Evolutionary conservation across 2,888 invertebrate species (phyloP), one percentile per base, ranked within the genome.

Genomic region (Lasius fuliginosus): DNA sequence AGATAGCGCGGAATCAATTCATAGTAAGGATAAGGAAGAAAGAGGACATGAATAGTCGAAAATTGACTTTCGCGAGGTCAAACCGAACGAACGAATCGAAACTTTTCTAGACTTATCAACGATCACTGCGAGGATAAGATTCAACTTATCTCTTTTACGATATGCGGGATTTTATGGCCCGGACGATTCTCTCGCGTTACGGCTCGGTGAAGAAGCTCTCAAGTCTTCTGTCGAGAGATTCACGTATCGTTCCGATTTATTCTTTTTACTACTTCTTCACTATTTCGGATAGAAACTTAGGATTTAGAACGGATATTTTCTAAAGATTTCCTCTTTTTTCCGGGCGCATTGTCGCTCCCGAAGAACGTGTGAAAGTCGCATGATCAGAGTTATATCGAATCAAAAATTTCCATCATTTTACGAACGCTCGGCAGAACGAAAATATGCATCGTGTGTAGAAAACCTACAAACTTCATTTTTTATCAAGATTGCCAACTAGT

Each of bases 221-320:
- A 30, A 68, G 40, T 68, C 56, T 53, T 40, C 71, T 15, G 42
- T 79, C 71, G 79, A 81, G 79, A 81, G 79, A 60, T 71, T 71
- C 60, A 81, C 73, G 18, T 81, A 81, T 77, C 69, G 36, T 18
- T 12, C 30, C 12, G 60, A 79, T 73, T 60, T 71, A 73, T 73
- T 81, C 60, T 42, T 71, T 81, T 81, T 49, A 81, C 46, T 71
- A 36, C 73, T 65, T 8, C 23, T 46, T 23, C 23, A 33, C 46
- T 81, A 81, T 71, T 81, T 81, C 79, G 79, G n/a, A 60, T 60
- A 81, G 46, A 27, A 27, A 81, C 58, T 18, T 15, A n/a, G 79
- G 23, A 79, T 79, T 79, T 69, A 69, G 18, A 30, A 33, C 23
- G 23, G 42, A 58, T 40, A 69, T 71, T 71, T 60, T 30, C 27